A percentile compares a stretch with the other conserved stretches of the same genome.
Conservation (phyloP, 2,888 invertebrate species). For the Alentia gelatinosa region DNA sequence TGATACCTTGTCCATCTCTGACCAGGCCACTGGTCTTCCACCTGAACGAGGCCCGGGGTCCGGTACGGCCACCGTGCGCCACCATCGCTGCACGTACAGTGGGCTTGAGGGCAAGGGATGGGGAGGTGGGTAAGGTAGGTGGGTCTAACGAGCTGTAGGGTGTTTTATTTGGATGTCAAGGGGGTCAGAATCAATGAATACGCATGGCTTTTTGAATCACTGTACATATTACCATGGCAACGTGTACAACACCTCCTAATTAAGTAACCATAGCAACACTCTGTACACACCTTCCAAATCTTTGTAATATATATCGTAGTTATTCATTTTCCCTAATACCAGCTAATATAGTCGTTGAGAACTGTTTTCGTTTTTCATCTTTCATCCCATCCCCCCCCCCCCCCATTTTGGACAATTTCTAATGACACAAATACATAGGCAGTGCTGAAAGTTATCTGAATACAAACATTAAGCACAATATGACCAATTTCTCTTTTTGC, state of each 20-base stretch:
- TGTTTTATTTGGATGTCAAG: not conserved
- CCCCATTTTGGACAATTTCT: not conserved
- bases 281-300: not conserved
- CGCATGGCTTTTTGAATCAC: not conserved
- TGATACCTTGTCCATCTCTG: too few relatives aligned
- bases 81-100: not conserved
- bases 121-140: not conserved
- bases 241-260: conserved; percentile 32
- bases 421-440: not conserved
- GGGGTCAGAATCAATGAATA: not conserved
- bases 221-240: conserved; percentile 26
- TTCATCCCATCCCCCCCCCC: not conserved
- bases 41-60: too few relatives aligned
- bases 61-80: not conserved
- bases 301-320: too few relatives aligned
- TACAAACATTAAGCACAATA: not conserved
- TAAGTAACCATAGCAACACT: conserved; percentile 41
- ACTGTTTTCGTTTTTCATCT: too few relatives aligned
- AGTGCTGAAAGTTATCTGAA: not conserved
- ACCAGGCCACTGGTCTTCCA: too few relatives aligned
- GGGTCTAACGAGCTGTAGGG: not conserved
- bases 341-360: not conserved
- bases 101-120: not conserved
- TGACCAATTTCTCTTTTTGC: not conserved
- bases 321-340: too few relatives aligned